A percentile compares a stretch with the other conserved stretches of the same genome.
Evolutionary conservation across 2,888 invertebrate species (phyloP).

Genomic region (Thymelicus lineola): DNA sequence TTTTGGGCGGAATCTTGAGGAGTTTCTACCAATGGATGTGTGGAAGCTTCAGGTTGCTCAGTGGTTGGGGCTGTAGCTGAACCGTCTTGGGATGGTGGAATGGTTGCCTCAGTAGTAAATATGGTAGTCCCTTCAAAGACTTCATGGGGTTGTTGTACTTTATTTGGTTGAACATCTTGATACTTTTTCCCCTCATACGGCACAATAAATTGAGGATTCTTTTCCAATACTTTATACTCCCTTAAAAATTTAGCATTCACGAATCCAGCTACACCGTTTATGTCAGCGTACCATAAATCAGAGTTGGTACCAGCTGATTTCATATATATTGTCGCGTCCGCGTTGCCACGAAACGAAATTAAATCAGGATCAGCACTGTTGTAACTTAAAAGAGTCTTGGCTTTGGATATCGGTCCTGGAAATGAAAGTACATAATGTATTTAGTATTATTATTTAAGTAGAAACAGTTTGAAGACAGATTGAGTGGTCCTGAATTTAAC

Average conservation of each 20-base stretch:
- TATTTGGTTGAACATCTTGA: constrained; percentile 65
- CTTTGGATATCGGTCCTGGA: constrained; percentile 87
- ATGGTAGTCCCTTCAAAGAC: constrained; percentile 89
- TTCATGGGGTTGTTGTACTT: constrained; percentile 73
- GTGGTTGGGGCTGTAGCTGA: constrained; percentile 46
- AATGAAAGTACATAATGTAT: constrained; percentile 37
- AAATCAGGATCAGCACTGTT: constrained; percentile 80
- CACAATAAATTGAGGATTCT: constrained; percentile 65
- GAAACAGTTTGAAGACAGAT: constrained; percentile 48
- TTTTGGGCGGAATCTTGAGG: constrained; percentile 13
- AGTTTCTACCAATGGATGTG: background rate
- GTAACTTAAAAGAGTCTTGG: constrained; percentile 85
- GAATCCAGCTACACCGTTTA: constrained; percentile 89
- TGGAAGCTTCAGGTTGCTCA: constrained; percentile 21
- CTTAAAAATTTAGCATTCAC: constrained; percentile 84
- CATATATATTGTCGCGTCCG: constrained; percentile 87
- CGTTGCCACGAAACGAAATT: constrained; percentile 86
- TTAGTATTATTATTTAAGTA: constrained; percentile 26
- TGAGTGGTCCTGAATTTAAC: constrained; percentile 50
- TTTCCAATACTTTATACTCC: constrained; percentile 84
- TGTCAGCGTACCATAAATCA: constrained; percentile 89
- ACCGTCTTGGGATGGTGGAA: constrained; percentile 44
- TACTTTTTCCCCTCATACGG: constrained; percentile 51
- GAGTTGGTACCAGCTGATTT: constrained; percentile 87
- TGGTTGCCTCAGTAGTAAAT: constrained; percentile 64